Evolutionary conservation across 1,140 invertebrate genomes (phyloP).

Genomic region (Drosophila ficusphila): DNA sequence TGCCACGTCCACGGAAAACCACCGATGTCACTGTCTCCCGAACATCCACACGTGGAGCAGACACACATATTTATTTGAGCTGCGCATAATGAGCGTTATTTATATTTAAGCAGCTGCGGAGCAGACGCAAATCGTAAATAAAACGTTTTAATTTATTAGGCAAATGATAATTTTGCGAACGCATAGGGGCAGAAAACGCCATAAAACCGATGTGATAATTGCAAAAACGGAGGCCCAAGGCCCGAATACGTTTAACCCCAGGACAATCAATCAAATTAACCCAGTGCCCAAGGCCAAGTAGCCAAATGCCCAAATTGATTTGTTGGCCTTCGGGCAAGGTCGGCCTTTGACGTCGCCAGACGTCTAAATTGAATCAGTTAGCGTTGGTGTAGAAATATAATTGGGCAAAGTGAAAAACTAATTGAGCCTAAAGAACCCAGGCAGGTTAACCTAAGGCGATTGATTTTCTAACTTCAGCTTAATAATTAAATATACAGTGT

Average conservation of each 20-base stretch:
- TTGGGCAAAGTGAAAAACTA: conserved; percentile 35
- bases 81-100: conserved; percentile 71
- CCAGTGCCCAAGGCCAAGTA: conserved; percentile 26
- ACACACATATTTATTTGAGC: conserved; percentile 59
- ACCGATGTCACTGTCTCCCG: conserved; percentile 39
- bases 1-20: conserved; percentile 34
- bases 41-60: conserved; percentile 52
- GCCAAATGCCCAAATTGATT: conserved; percentile 29
- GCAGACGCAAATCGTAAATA: conserved; percentile 58
- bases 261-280: conserved; percentile 58
- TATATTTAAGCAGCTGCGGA: conserved; percentile 69
- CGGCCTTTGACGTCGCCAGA: conserved; percentile 1
- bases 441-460: not conserved
- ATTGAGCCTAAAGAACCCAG: conserved; percentile 16
- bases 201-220: conserved; percentile 11
- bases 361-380: conserved; percentile 32
- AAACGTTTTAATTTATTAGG: conserved; percentile 51
- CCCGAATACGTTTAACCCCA: conserved; percentile 11
- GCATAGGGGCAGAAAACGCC: not conserved
- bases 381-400: conserved; percentile 8
- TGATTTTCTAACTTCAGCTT: not conserved
- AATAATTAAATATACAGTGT: not conserved
- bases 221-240: conserved; percentile 2
- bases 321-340: conserved; percentile 34
- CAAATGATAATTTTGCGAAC: conserved; percentile 43